Conservation (phyloP, 2,113 vertebrate species). For the Deroptyus accipitrinus region DNA sequence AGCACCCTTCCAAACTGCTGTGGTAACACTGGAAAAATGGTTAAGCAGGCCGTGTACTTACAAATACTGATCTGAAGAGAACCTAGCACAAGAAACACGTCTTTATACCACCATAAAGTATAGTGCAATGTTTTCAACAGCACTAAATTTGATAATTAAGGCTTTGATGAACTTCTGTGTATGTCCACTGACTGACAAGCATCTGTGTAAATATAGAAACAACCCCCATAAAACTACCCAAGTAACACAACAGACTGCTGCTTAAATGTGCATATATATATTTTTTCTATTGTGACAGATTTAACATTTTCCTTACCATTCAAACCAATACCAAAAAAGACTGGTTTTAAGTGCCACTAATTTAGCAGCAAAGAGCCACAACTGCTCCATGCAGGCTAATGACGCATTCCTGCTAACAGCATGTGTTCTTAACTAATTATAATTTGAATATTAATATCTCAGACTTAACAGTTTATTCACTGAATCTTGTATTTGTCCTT, state of each 20-base stretch:
- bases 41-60: background rate
- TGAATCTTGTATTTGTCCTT: background rate
- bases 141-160: background rate
- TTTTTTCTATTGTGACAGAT: background rate
- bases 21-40: background rate
- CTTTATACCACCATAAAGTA: background rate
- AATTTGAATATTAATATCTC: slow-evolving; percentile 16
- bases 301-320: background rate
- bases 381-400: slow-evolving; percentile 22
- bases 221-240: background rate
- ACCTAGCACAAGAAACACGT: background rate
- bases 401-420: slow-evolving; percentile 8
- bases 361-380: slow-evolving; percentile 20
- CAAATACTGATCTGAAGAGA: background rate
- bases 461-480: background rate
- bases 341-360: background rate
- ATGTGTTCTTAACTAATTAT: slow-evolving; percentile 52
- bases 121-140: background rate
- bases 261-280: background rate
- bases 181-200: background rate
- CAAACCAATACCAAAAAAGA: background rate
- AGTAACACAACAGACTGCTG: background rate
- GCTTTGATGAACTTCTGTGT: background rate
- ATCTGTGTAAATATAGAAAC: background rate
- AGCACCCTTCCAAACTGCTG: background rate